Evolutionary conservation across 2,797 vertebrate species (phyloP).

Genomic region (Pangasius djambal): DNA sequence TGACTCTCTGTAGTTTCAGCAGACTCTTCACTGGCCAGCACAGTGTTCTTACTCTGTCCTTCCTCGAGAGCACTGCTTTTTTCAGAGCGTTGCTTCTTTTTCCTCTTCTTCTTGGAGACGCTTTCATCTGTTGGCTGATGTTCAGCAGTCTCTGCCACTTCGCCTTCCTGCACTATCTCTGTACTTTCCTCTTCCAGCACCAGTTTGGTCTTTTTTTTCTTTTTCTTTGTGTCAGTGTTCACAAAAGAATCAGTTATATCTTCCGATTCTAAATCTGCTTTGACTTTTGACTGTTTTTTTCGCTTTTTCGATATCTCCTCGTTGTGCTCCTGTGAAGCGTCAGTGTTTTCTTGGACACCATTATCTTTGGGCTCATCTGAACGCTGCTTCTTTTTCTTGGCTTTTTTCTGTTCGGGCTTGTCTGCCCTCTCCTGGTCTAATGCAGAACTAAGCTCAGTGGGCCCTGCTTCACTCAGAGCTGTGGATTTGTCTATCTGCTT

Average conservation of each 20-base stretch:
- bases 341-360: background rate
- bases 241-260: background rate
- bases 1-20: background rate
- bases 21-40: constrained; percentile 19
- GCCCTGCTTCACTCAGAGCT: background rate
- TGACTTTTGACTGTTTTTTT: constrained; percentile 56
- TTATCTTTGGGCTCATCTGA: background rate
- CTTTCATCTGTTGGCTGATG: background rate
- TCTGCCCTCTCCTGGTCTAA: constrained; percentile 28
- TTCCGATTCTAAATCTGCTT: constrained; percentile 41
- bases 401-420: constrained; percentile 53
- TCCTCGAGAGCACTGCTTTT: constrained; percentile 37
- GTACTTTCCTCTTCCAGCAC: background rate
- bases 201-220: constrained; percentile 62
- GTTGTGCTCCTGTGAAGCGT: constrained; percentile 24
- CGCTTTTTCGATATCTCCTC: constrained; percentile 20
- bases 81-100: constrained; percentile 62
- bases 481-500: constrained; percentile 40
- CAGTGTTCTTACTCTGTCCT: background rate
- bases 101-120: constrained; percentile 38
- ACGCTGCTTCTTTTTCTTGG: constrained; percentile 50
- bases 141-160: background rate
- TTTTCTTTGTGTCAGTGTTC: constrained; percentile 43
- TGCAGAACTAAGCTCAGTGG: constrained; percentile 2
- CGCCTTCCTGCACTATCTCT: background rate